Percentiles rank a stretch among this genome's conserved stretches.
Evolutionary conservation across 2,797 vertebrate species (phyloP).

Genomic region (Gadopsis bispinosus): DNA sequence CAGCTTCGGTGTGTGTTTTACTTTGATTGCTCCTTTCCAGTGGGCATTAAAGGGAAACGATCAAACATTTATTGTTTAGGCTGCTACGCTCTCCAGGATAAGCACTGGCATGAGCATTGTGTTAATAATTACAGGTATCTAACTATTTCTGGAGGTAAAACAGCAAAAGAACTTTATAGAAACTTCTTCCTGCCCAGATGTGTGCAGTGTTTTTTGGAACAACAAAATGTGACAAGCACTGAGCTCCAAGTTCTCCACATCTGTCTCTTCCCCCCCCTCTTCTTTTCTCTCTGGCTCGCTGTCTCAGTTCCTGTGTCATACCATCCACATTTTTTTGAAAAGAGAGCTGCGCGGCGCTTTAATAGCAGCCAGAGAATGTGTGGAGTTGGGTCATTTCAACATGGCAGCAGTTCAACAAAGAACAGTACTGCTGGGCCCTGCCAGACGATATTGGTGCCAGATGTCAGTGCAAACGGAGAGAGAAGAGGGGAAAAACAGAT

Average conservation of each 20-base stretch:
- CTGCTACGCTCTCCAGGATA: constrained; percentile 47
- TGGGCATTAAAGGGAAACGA: constrained; percentile 49
- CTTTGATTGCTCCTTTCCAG: constrained; percentile 68
- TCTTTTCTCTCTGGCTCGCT: constrained; percentile 56
- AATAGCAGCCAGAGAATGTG: constrained; percentile 86
- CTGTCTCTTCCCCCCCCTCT: constrained; percentile 39
- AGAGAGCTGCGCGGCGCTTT: constrained; percentile 80
- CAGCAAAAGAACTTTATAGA: neutral
- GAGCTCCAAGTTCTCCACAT: constrained; percentile 61
- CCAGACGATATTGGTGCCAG: constrained; percentile 92
- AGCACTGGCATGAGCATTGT: constrained; percentile 37
- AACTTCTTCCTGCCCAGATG: constrained; percentile 68
- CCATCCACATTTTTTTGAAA: constrained; percentile 62
- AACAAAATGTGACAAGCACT: constrained; percentile 66
- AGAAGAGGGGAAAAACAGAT: constrained; percentile 66
- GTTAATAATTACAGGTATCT: constrained; percentile 71
- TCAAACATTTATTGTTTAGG: constrained; percentile 60
- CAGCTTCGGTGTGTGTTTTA: constrained; percentile 35
- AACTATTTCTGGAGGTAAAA: constrained; percentile 23
- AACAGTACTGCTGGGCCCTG: constrained; percentile 86
- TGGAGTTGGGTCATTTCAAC: constrained; percentile 88
- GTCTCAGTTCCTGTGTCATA: constrained; percentile 75
- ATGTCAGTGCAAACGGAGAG: constrained; percentile 82
- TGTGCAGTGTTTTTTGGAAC: constrained; percentile 45
- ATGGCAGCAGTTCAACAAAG: constrained; percentile 91